Conservation (phyloP, 2,113 vertebrate species). For the Tragelaphus imberbis region DNA sequence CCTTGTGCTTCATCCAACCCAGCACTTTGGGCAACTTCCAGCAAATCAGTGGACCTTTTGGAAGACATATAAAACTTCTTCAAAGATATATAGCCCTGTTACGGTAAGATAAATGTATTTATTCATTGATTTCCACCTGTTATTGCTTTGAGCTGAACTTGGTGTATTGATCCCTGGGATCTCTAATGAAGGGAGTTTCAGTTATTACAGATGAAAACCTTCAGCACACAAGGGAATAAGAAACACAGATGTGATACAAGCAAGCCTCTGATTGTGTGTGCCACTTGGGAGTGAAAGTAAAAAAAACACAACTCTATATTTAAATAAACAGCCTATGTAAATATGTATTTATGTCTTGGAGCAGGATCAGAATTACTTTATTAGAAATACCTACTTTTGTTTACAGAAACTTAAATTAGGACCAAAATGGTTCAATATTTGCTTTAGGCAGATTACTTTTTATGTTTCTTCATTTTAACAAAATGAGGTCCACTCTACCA, state of each 20-base stretch:
- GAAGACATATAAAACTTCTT: too few species aligned
- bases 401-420: background rate
- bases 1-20: too few species aligned
- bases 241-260: background rate
- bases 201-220: background rate
- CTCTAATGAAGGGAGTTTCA: background rate
- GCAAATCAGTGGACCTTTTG: too few species aligned
- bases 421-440: background rate
- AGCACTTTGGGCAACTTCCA: too few species aligned
- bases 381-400: background rate
- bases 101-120: background rate
- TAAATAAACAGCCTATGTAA: background rate
- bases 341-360: background rate
- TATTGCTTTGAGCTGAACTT: background rate
- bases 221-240: background rate
- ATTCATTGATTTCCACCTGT: background rate
- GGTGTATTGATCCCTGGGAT: background rate
- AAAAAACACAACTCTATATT: background rate
- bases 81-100: too few species aligned
- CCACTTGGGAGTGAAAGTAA: background rate
- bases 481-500: background rate
- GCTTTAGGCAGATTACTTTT: background rate
- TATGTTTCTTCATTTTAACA: background rate
- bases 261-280: background rate
- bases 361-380: background rate